Base-by-base conservation (phyloP, 1,140 invertebrate species). In the Orius insidiosus region DNA sequence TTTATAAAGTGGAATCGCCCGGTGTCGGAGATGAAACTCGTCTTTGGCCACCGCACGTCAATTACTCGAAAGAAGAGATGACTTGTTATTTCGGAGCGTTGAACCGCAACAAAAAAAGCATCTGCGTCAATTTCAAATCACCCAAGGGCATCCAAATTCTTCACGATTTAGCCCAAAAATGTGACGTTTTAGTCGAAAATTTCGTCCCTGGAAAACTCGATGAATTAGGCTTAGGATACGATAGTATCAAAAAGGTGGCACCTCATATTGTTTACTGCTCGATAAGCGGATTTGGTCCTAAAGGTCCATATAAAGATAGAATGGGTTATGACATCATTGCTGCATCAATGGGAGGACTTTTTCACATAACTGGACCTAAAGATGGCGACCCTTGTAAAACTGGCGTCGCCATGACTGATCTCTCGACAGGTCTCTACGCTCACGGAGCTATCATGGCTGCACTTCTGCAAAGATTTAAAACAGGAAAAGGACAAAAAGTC, bases 241-340 rank as follows among this genome's bases (percentile, higher is more conserved):
- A 83, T 5, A 63, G 76, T 10, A 54, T 98, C 16, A 72, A 69
- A 10, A 55, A 65, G 45, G 56, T 84, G 6, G 80, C 84, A 48
- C 85, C 88, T 0, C 67, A 72, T 35, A 67, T 98, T 8, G 79
- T 98, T 47, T 98, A 97, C 58, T 94, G 89, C 67, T 90, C 92
- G 0, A 73, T 98, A 32, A 89, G 86, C 49, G 94, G 92, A 0
- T 98, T 84, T 64, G 94, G 94, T 0, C 68, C 74, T 1, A 66
- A 70, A 38, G 93, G 93, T 1, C 89, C 89, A 0, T 96, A 95
- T 66, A 64, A 67, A 2, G 68, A 74, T 40, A 76, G 80, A 56
- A 82, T 88, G 14, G 93, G 93, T 45, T 97, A 95, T 66, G 93
- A 98, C 68, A 85, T 95, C 1, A 92, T 97, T 52, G 89, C 88